Evolutionary conservation across 1,140 invertebrate genomes (phyloP).

Genomic region (Oppia nitens): DNA sequence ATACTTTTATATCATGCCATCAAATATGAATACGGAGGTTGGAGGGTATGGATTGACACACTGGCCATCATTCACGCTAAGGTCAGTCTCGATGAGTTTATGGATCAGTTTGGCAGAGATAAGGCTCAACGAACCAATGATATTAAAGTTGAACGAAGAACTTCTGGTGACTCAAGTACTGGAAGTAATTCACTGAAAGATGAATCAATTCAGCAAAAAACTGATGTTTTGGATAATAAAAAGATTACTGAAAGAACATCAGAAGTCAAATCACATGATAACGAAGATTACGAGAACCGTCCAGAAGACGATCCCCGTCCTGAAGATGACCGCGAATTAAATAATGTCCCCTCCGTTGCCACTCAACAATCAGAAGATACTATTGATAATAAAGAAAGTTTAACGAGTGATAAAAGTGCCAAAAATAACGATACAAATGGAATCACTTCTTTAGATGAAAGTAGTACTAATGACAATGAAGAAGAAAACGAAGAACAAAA

Average conservation of each 20-base stretch:
- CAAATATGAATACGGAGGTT: conserved; percentile 98
- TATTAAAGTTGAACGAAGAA: not conserved
- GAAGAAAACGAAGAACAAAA: conserved; percentile 15
- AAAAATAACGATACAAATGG: conserved; percentile 1
- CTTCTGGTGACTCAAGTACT: not conserved
- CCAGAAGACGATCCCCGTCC: conserved; percentile 9
- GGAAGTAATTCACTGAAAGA: not conserved
- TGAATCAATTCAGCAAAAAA: not conserved
- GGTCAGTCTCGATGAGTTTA: conserved; percentile 36
- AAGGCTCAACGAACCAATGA: not conserved
- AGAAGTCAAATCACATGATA: conserved; percentile 1
- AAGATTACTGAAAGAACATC: not conserved
- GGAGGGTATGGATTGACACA: conserved; percentile 99
- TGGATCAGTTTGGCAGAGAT: conserved; percentile 4
- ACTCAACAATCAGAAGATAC: conserved; percentile 1
- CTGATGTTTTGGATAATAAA: not conserved
- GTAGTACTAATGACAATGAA: conserved; percentile 4
- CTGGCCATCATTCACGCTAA: conserved; percentile 98
- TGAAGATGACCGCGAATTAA: conserved; percentile 9
- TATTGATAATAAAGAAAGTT: not conserved
- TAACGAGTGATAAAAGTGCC: not conserved
- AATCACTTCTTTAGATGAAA: not conserved
- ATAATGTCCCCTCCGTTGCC: conserved; percentile 3
- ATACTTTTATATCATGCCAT: conserved; percentile 98
- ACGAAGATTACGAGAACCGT: not conserved